A percentile compares a stretch with the other conserved stretches of the same genome.
Conservation (phyloP, 2,797 vertebrate genomes). For the Coendou prehensilis region DNA sequence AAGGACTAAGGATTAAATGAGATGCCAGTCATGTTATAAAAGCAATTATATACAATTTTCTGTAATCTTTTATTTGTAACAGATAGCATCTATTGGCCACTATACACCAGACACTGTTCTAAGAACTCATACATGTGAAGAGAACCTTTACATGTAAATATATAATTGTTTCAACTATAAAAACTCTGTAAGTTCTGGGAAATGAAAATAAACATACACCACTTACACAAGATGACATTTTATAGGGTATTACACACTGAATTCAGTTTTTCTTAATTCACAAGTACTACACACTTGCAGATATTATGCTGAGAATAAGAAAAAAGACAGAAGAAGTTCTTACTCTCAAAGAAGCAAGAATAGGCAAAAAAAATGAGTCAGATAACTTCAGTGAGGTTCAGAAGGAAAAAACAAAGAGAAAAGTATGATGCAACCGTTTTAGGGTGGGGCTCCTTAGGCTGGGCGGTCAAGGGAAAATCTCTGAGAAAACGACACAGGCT, state of each 20-base stretch:
- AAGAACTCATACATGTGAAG: background rate
- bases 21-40: background rate
- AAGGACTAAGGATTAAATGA: background rate
- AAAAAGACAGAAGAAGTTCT: constrained; percentile 18
- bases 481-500: constrained; percentile 31
- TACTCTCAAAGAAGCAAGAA: background rate
- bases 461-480: background rate
- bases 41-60: constrained; percentile 3
- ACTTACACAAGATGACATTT: background rate
- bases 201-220: background rate
- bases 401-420: constrained; percentile 9
- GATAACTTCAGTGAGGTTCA: background rate
- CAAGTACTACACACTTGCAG: background rate
- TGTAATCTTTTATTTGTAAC: background rate
- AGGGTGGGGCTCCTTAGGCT: background rate
- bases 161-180: constrained; percentile 27
- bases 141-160: background rate
- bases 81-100: background rate
- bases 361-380: background rate
- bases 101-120: background rate
- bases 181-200: background rate
- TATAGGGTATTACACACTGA: constrained; percentile 46
- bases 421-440: background rate
- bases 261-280: constrained; percentile 31
- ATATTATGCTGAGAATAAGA: background rate